Conservation (phyloP, 2,113 vertebrate species). For the Oreochromis niloticus region DNA sequence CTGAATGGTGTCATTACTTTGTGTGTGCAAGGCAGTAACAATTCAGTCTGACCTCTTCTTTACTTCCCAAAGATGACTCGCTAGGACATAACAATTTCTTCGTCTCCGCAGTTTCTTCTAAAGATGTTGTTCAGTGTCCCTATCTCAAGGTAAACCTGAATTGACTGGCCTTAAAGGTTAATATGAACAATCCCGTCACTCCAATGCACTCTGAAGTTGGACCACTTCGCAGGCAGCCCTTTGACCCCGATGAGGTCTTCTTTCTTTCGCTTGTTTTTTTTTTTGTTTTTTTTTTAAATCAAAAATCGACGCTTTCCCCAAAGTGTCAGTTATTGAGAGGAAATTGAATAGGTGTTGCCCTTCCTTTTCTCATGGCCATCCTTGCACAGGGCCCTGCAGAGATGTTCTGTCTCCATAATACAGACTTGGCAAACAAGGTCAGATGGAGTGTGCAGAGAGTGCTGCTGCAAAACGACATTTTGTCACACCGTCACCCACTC, state of each 20-base stretch:
- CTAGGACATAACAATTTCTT: background rate
- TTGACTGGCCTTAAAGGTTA: background rate
- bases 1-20: background rate
- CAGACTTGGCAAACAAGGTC: background rate
- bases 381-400: background rate
- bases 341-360: background rate
- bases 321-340: background rate
- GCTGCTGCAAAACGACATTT: background rate
- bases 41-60: background rate
- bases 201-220: background rate
- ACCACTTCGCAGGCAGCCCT: background rate
- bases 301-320: background rate
- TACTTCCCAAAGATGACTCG: background rate
- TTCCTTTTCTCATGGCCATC: background rate
- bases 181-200: background rate
- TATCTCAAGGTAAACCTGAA: background rate
- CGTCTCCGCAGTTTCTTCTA: background rate
- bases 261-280: background rate
- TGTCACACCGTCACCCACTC: background rate
- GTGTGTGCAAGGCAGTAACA: background rate
- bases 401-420: background rate
- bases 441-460: background rate
- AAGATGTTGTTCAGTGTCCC: background rate
- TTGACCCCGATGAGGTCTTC: background rate
- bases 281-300: background rate